phyloP scores from a whole-genome alignment of 2,888 invertebrate genomes.

The Hypercompe scribonia region DNA sequence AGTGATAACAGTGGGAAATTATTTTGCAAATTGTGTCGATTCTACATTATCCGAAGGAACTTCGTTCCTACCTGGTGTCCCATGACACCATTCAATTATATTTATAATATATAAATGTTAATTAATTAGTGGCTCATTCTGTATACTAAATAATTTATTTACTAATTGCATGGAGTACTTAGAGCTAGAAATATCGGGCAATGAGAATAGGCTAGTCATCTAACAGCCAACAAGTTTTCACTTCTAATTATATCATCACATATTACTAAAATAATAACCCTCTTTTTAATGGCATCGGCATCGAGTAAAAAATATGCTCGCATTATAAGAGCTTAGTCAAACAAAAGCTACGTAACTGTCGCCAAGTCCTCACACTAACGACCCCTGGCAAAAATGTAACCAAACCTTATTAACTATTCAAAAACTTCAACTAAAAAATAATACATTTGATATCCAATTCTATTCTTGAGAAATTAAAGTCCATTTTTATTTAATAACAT shows the following conservation, averaged over 20 bases:
- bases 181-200: too few species aligned
- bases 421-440: slow-evolving; percentile 45
- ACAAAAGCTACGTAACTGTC: slow-evolving; percentile 51
- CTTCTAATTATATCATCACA: slow-evolving; percentile 7
- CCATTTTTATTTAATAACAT: slow-evolving; percentile 60
- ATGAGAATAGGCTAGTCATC: too few species aligned
- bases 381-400: slow-evolving; percentile 73
- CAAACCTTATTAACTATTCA: slow-evolving; percentile 72
- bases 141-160: too few species aligned
- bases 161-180: too few species aligned
- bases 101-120: too few species aligned
- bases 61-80: too few species aligned
- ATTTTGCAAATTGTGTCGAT: too few species aligned
- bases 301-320: slow-evolving; percentile 41
- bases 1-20: too few species aligned
- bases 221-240: too few species aligned
- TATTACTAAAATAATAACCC: slow-evolving; percentile 21
- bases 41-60: too few species aligned
- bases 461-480: slow-evolving; percentile 58
- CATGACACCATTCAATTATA: too few species aligned
- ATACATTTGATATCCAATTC: slow-evolving; percentile 55
- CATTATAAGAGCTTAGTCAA: slow-evolving; percentile 44
- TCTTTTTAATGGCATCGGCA: slow-evolving; percentile 18
- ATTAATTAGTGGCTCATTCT: too few species aligned
- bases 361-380: slow-evolving; percentile 69